A percentile compares a stretch with the other conserved stretches of the same genome.
Evolutionary conservation across 2,113 vertebrate species (phyloP).

Genomic region (Euleptes europaea): DNA sequence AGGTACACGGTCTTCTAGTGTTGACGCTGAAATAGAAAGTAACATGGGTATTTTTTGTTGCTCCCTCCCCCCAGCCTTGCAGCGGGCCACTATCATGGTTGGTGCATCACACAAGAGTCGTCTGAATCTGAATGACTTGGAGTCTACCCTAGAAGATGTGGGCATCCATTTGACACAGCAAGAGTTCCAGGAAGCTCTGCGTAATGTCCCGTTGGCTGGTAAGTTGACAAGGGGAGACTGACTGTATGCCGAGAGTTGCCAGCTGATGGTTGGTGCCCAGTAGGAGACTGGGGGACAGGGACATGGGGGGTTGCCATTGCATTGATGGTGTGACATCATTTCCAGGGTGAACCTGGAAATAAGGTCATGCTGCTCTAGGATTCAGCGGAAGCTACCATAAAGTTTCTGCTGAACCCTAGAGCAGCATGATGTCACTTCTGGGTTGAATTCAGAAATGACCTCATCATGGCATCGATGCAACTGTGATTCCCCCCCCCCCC

Average conservation of each 20-base stretch:
- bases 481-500: no score
- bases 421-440: no score
- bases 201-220: slow-evolving; percentile 41
- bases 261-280: no score
- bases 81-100: not conserved
- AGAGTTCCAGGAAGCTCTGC: not conserved
- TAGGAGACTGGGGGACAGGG: no score
- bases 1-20: not conserved
- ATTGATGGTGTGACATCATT: no score
- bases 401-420: no score
- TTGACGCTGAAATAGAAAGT: not conserved
- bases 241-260: not conserved
- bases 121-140: not conserved
- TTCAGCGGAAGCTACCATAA: no score
- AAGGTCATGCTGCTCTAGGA: no score
- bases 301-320: no score
- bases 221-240: not conserved
- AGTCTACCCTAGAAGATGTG: slow-evolving; percentile 24
- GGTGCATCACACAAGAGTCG: not conserved
- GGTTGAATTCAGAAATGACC: no score
- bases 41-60: not conserved
- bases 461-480: no score
- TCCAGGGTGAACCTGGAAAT: no score
- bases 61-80: not conserved
- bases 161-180: slow-evolving; percentile 26